phyloP scores from a whole-genome alignment of 2,797 vertebrate genomes.

The Oophaga sylvatica region DNA sequence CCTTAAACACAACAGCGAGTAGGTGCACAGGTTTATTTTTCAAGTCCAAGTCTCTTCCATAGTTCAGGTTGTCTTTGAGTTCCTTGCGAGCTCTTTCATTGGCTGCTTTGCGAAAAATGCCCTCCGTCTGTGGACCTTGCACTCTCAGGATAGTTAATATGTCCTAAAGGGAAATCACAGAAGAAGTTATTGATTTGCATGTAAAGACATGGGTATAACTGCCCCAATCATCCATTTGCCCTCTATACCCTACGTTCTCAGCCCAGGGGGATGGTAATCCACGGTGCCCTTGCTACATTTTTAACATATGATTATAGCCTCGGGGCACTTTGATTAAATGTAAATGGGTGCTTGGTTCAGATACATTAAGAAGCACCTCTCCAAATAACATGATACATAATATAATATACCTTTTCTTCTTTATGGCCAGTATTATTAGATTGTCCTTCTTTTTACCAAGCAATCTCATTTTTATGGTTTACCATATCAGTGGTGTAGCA shows the following conservation, averaged over 20 bases:
- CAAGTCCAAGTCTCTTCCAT: slow-evolving; percentile 78
- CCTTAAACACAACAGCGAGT: slow-evolving; percentile 89
- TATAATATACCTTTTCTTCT: neutral
- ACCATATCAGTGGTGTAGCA: no score
- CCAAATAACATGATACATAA: neutral
- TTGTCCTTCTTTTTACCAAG: neutral
- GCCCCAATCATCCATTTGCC: neutral
- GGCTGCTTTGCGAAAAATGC: slow-evolving; percentile 89
- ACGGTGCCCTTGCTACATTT: no score
- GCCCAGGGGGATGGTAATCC: neutral
- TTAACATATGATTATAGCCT: no score
- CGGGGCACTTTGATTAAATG: neutral
- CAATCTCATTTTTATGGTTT: no score
- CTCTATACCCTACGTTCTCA: neutral
- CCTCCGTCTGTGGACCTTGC: slow-evolving; percentile 86
- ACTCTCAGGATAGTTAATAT: slow-evolving; percentile 82
- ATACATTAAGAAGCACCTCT: neutral
- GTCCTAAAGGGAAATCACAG: slow-evolving; percentile 73
- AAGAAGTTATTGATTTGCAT: neutral
- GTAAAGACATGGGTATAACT: neutral
- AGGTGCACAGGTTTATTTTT: slow-evolving; percentile 79
- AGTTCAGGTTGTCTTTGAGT: slow-evolving; percentile 85
- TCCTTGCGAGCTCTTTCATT: slow-evolving; percentile 86
- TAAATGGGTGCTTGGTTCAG: neutral
- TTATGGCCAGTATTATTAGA: neutral